Percentiles rank a stretch among this genome's conserved stretches.
Conservation (phyloP, 2,113 vertebrate species). For the Pristiophorus japonicus region DNA sequence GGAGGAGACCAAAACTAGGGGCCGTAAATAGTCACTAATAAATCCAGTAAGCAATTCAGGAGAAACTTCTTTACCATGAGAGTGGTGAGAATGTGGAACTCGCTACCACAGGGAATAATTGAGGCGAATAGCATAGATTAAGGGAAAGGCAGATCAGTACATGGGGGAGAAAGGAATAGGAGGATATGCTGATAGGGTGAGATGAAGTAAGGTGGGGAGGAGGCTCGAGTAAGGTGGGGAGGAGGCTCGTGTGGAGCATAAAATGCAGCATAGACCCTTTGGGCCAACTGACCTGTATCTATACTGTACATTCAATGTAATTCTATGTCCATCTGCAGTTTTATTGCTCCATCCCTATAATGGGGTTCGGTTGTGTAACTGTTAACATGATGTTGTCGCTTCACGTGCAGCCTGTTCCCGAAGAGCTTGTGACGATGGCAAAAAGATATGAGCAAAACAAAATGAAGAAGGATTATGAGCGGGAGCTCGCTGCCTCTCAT, state of each 20-base stretch:
- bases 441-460: slow-evolving; percentile 72
- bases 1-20: background rate
- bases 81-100: background rate
- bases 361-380: no score
- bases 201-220: background rate
- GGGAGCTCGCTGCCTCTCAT: slow-evolving; percentile 47
- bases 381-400: background rate
- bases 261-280: background rate
- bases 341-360: background rate
- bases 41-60: background rate
- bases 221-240: background rate
- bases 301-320: background rate
- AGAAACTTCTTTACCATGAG: background rate
- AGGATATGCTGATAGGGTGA: background rate
- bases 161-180: background rate
- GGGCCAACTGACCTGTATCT: background rate
- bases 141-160: background rate
- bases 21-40: background rate
- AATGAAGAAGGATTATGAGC: slow-evolving; percentile 62
- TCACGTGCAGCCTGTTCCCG: slow-evolving; percentile 67
- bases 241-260: background rate
- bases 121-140: background rate
- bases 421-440: slow-evolving; percentile 76
- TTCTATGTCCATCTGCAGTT: background rate
- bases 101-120: background rate